Conservation (phyloP, 2,113 vertebrate species). For the Petrocephalus zakoni region DNA sequence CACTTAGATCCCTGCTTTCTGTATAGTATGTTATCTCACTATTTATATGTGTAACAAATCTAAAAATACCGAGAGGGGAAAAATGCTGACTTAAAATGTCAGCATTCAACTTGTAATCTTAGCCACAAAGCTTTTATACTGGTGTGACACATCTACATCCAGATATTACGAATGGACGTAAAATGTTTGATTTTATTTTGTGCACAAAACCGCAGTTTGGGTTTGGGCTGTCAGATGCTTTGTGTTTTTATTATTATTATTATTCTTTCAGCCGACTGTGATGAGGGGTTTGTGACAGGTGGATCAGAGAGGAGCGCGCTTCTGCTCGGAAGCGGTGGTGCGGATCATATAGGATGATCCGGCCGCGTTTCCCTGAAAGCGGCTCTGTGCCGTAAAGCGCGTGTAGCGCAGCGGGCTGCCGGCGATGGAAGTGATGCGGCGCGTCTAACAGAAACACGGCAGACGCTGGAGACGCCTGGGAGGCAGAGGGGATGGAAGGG, state of each 20-base stretch:
- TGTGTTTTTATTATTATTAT: background rate
- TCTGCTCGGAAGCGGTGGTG: background rate
- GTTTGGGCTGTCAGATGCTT: background rate
- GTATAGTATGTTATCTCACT: background rate
- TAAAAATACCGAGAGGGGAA: background rate
- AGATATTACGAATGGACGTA: background rate
- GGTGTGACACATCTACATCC: background rate
- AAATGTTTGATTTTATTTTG: background rate
- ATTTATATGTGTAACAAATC: background rate
- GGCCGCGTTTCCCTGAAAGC: no score
- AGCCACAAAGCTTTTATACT: background rate
- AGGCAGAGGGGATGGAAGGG: background rate
- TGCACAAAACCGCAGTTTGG: background rate
- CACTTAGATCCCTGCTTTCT: background rate
- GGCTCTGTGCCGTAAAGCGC: background rate
- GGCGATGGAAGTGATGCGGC: no score
- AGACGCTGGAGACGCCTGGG: background rate
- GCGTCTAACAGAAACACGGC: background rate
- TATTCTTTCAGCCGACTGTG: background rate
- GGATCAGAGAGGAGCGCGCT: background rate
- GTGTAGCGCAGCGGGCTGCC: background rate
- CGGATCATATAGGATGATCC: no score
- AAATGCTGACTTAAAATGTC: background rate
- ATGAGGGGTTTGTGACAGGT: background rate
- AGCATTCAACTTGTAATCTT: background rate